These are phyloP conservation scores for Salvelinus namaycush DNA, from an alignment of 2,113 vertebrate species.

Conservation along the genomic window DNA sequence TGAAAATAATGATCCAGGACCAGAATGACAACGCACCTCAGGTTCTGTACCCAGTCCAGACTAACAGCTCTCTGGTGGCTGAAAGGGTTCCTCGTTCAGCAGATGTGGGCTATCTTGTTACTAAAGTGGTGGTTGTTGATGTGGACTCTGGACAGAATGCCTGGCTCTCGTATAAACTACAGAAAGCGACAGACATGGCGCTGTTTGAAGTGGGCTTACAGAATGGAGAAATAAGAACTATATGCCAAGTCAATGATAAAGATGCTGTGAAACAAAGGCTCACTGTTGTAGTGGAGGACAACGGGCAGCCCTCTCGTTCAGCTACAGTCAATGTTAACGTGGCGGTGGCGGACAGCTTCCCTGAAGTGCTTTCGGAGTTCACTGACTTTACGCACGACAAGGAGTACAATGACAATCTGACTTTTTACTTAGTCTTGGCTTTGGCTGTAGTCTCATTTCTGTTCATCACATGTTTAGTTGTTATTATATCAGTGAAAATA, in stretches of 20 bases:
- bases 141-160: slow-evolving; percentile 49
- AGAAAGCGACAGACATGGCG: slow-evolving; percentile 33
- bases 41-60: slow-evolving; percentile 49
- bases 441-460: slow-evolving; percentile 25
- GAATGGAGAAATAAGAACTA: slow-evolving; percentile 46
- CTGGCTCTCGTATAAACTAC: slow-evolving; percentile 44
- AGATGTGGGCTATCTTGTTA: slow-evolving; percentile 48
- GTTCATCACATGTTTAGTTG: slow-evolving; percentile 15
- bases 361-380: slow-evolving; percentile 30
- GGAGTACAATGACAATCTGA: slow-evolving; percentile 24
- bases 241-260: slow-evolving; percentile 44
- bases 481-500: background rate
- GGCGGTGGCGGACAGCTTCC: slow-evolving; percentile 27
- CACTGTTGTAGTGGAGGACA: slow-evolving; percentile 14
- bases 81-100: slow-evolving; percentile 54
- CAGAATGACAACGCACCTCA: slow-evolving; percentile 61
- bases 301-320: slow-evolving; percentile 12
- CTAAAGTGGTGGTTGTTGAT: slow-evolving; percentile 50
- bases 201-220: slow-evolving; percentile 41
- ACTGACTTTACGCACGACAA: slow-evolving; percentile 8
- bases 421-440: slow-evolving; percentile 15
- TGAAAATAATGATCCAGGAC: slow-evolving; percentile 48
- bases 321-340: slow-evolving; percentile 25
- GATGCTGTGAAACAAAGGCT: slow-evolving; percentile 51
- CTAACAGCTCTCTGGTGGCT: slow-evolving; percentile 32